phyloP scores from a whole-genome alignment of 1,140 invertebrate species.

The Coenobita brevimanus region DNA sequence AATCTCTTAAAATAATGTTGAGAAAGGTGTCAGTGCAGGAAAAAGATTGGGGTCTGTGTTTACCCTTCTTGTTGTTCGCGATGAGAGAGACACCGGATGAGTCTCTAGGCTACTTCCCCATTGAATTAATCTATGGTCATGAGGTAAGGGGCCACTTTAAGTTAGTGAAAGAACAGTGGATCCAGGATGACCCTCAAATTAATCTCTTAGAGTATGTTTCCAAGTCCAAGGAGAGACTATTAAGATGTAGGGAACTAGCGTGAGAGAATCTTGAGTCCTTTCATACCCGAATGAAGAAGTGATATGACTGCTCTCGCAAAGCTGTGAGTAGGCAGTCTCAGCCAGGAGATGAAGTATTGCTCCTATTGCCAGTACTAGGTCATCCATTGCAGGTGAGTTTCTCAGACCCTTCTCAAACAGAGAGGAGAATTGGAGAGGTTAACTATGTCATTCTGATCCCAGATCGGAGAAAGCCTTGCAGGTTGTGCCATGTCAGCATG shows the following conservation, averaged over 20 bases:
- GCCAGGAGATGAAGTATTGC: neutral
- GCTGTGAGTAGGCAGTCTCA: neutral
- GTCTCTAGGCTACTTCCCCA: neutral
- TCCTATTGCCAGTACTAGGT: too few species aligned
- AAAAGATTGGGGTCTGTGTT: neutral
- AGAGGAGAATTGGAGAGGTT: neutral
- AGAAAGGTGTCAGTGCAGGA: neutral
- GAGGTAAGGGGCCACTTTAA: neutral
- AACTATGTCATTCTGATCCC: neutral
- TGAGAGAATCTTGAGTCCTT: neutral
- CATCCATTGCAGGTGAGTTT: too few species aligned
- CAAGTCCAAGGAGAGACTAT: neutral
- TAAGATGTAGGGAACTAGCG: neutral
- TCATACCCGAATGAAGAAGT: neutral
- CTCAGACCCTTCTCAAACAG: neutral
- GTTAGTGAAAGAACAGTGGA: neutral
- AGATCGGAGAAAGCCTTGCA: neutral
- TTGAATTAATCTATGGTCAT: neutral
- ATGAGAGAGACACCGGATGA: neutral
- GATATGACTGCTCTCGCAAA: neutral
- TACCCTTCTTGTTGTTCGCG: neutral
- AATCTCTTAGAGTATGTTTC: neutral
- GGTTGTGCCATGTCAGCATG: neutral
- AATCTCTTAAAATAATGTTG: neutral
- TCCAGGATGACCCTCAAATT: too few species aligned